Conservation (phyloP, 2,888 invertebrate species). For the Alcis repandata region DNA sequence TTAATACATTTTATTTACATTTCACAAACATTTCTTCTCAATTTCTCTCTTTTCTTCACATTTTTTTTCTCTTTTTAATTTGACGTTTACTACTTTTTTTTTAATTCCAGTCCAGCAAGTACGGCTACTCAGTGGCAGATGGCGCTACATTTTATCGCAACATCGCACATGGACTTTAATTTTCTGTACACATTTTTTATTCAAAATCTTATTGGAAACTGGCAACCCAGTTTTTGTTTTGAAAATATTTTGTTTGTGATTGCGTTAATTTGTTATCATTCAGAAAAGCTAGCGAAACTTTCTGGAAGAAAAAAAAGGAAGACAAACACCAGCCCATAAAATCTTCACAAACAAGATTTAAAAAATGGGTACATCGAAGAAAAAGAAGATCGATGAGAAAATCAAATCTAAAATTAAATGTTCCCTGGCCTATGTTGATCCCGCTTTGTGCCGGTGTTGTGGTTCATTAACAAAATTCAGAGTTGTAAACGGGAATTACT, state of each 20-base stretch:
- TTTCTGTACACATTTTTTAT: neutral
- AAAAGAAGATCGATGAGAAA: neutral
- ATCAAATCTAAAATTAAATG: too few relatives aligned
- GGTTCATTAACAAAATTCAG: slow-evolving; percentile 8
- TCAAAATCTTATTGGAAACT: too few relatives aligned
- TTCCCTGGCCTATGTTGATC: neutral
- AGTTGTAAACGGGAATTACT: slow-evolving; percentile 3
- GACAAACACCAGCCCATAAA: too few relatives aligned
- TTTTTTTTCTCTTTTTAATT: neutral
- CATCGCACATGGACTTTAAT: neutral
- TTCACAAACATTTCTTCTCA: too few relatives aligned
- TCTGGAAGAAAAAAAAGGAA: neutral
- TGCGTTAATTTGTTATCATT: too few relatives aligned
- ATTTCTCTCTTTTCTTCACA: neutral
- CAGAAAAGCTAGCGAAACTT: too few relatives aligned
- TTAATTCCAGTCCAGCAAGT: neutral
- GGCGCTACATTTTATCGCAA: too few relatives aligned
- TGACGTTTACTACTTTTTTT: neutral
- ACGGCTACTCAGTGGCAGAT: neutral
- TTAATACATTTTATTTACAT: too few relatives aligned
- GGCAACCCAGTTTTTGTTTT: neutral
- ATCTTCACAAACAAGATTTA: too few relatives aligned
- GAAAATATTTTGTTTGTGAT: neutral
- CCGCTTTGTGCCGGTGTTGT: slow-evolving; percentile 23
- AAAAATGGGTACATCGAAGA: neutral